These are phyloP conservation scores for Crotalus horridus DNA, from an alignment of 2,113 vertebrate genomes.

Conservation along the genomic window DNA sequence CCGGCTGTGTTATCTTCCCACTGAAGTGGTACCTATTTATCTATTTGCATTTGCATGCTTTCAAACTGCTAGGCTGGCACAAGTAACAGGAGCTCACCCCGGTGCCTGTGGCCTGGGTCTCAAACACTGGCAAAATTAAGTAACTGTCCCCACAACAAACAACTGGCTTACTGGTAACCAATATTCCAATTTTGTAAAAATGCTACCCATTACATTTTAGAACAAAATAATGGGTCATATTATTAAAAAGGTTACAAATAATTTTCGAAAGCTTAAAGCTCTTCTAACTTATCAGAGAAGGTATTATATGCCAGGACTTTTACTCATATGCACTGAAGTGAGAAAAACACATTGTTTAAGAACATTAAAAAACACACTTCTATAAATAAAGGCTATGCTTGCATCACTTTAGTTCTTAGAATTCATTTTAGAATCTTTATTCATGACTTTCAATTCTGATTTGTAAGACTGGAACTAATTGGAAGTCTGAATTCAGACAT, in stretches of 20 bases:
- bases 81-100: background rate
- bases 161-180: background rate
- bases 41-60: background rate
- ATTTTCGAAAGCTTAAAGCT: background rate
- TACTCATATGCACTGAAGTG: background rate
- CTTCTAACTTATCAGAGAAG: background rate
- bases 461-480: background rate
- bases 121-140: background rate
- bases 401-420: background rate
- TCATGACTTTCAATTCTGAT: background rate
- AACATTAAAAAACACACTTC: background rate
- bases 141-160: background rate
- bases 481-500: background rate
- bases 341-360: background rate
- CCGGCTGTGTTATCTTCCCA: background rate
- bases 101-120: accelerated
- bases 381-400: background rate
- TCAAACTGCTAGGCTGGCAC: background rate
- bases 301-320: background rate
- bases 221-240: background rate
- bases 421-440: background rate
- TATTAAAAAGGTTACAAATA: background rate
- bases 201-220: background rate
- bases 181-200: background rate
- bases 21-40: background rate